Conservation (phyloP, 1,140 invertebrate species). For the Drosophila eugracilis region DNA sequence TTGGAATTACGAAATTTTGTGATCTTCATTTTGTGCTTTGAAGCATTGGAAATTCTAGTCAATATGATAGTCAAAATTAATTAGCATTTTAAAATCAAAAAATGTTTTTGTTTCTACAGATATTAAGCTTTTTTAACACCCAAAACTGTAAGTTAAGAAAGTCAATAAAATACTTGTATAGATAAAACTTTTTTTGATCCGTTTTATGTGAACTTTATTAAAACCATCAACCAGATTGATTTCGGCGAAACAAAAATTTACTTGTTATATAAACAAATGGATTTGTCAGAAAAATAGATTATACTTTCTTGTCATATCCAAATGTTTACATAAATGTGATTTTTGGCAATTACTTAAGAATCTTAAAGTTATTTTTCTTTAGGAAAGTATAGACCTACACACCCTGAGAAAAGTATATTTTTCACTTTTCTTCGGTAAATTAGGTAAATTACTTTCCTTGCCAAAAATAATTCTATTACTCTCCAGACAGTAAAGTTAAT, state of each 20-base stretch:
- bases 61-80: constrained; percentile 45
- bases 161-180: constrained; percentile 23
- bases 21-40: constrained; percentile 45
- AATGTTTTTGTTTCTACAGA: constrained; percentile 28
- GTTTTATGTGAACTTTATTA: not conserved
- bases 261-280: not conserved
- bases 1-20: constrained; percentile 40
- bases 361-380: no score
- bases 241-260: not conserved
- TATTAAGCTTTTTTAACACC: constrained; percentile 21
- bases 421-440: not conserved
- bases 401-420: constrained; percentile 3
- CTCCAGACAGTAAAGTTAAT: constrained; percentile 3
- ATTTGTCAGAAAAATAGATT: not conserved
- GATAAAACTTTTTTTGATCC: not conserved
- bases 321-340: no score
- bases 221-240: not conserved
- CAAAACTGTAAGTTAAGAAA: constrained; percentile 9
- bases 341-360: no score
- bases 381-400: not conserved
- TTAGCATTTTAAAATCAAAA: constrained; percentile 30
- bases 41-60: constrained; percentile 55
- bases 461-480: constrained; percentile 3
- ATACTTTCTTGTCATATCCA: not conserved
- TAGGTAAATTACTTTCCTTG: not conserved